These are phyloP conservation scores for Epinotia brunnichana DNA, from an alignment of 2,888 invertebrate genomes.

Conservation along the genomic window DNA sequence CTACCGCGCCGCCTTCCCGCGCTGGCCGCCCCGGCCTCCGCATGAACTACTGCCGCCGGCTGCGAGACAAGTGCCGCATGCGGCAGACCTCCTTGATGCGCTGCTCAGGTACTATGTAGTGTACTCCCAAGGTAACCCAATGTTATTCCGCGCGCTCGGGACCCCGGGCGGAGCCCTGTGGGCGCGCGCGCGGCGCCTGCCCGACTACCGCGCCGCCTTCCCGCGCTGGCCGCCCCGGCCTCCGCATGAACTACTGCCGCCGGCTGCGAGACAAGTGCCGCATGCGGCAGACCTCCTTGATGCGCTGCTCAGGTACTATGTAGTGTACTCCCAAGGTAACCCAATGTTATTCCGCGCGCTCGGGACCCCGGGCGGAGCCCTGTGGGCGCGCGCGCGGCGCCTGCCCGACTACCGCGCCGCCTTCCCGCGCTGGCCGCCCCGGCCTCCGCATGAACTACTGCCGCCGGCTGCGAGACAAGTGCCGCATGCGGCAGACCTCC, in stretches of 20 bases:
- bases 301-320: background rate
- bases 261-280: background rate
- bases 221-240: constrained; percentile 9
- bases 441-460: background rate
- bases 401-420: constrained; percentile 11
- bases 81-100: background rate
- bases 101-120: constrained; percentile 3
- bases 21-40: constrained; percentile 3
- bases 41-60: background rate
- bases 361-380: no score
- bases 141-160: no score
- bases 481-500: constrained; percentile 7
- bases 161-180: no score
- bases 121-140: no score
- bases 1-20: constrained; percentile 9
- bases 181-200: no score
- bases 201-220: constrained; percentile 5
- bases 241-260: background rate
- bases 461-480: background rate
- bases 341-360: no score
- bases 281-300: constrained; percentile 3
- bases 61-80: background rate
- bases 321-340: no score
- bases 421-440: constrained; percentile 11
- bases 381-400: no score